Conservation (phyloP, 1,140 invertebrate genomes). For the Orchesella cincta region DNA sequence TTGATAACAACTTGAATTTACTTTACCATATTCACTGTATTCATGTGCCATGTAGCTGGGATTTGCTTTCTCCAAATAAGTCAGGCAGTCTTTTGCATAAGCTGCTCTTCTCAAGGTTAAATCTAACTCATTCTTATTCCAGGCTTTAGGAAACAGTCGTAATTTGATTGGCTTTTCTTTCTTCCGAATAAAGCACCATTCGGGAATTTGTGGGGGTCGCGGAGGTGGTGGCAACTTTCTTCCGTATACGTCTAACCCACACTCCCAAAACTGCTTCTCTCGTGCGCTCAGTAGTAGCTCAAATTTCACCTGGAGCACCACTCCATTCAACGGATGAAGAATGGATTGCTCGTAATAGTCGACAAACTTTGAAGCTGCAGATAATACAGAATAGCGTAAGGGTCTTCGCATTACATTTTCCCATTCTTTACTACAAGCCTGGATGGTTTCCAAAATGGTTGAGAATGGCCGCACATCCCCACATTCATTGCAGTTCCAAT, state of each 20-base stretch:
- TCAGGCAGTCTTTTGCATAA: neutral
- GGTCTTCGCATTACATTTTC: too few relatives aligned
- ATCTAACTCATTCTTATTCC: neutral
- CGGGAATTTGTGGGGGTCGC: neutral
- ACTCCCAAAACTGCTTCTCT: neutral
- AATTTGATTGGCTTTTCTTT: neutral
- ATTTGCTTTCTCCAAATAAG: neutral
- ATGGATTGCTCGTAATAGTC: neutral
- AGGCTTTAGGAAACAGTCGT: neutral
- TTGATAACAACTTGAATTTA: too few relatives aligned
- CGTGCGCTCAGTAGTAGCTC: neutral
- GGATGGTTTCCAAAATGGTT: neutral
- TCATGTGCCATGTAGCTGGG: too few relatives aligned
- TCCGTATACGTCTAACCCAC: neutral
- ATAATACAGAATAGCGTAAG: too few relatives aligned
- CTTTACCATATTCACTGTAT: too few relatives aligned
- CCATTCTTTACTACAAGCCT: too few relatives aligned
- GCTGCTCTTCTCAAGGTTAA: neutral
- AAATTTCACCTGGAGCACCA: neutral
- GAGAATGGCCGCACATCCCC: neutral
- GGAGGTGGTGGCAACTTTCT: too few relatives aligned
- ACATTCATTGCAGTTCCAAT: neutral
- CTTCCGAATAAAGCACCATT: neutral
- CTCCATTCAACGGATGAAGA: neutral
- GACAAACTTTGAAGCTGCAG: neutral